These are phyloP conservation scores for Anhinga anhinga DNA, from an alignment of 2,113 vertebrate genomes.

Conservation along the genomic window DNA sequence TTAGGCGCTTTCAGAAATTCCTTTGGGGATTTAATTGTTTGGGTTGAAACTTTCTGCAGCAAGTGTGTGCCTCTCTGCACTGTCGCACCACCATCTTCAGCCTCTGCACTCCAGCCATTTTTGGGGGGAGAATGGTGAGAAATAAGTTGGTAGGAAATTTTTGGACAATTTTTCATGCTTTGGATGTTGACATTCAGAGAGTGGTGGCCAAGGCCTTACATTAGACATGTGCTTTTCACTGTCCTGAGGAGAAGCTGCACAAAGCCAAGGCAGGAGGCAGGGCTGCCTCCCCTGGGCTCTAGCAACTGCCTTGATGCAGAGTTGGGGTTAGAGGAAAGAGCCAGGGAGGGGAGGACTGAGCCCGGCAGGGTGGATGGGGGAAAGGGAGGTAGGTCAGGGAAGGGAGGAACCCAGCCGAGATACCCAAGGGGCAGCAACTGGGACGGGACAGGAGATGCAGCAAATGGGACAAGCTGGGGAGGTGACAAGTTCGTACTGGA, in stretches of 20 bases:
- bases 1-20: constrained; percentile 42
- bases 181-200: background rate
- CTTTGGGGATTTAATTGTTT: constrained; percentile 34
- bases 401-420: background rate
- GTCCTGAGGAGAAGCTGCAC: background rate
- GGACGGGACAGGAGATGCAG: background rate
- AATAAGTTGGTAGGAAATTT: background rate
- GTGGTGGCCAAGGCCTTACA: background rate
- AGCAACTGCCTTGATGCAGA: background rate
- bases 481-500: background rate
- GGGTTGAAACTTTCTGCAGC: constrained; percentile 12
- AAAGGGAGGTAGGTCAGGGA: background rate
- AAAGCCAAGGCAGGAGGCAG: background rate
- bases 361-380: background rate
- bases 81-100: background rate
- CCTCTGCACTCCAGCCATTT: background rate
- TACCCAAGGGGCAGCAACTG: background rate
- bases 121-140: background rate
- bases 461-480: background rate
- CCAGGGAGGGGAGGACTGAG: background rate
- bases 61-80: background rate
- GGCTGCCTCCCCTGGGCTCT: background rate
- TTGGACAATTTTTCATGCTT: background rate
- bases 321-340: background rate
- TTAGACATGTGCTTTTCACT: background rate